Evolutionary conservation across 2,797 vertebrate species (phyloP).

Genomic region (Etheostoma nigrum): DNA sequence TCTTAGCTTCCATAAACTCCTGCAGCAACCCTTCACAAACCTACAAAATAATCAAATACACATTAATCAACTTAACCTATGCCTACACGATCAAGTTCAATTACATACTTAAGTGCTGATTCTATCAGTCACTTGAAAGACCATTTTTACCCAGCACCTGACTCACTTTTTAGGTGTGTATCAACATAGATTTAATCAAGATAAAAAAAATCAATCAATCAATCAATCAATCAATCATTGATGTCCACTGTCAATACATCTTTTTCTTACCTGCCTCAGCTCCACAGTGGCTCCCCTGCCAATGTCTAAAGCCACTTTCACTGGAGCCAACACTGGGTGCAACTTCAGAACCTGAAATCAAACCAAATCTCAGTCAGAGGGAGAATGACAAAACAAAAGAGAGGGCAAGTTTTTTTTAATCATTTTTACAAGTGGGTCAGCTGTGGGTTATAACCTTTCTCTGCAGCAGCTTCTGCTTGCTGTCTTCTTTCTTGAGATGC

Average conservation of each 20-base stretch:
- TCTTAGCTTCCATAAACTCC: conserved; percentile 88
- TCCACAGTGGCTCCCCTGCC: conserved; percentile 89
- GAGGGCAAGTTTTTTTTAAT: too few species aligned
- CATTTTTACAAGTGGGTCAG: neutral
- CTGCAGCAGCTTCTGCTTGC: conserved; percentile 84
- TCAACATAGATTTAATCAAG: neutral
- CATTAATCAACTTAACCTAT: neutral
- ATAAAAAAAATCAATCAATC: neutral
- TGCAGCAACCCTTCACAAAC: conserved; percentile 92
- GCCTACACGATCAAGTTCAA: neutral
- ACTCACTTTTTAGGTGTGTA: neutral
- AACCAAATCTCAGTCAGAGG: conserved; percentile 2
- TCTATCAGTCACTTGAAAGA: conserved; percentile 1
- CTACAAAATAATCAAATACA: conserved; percentile 71
- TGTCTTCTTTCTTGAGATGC: conserved; percentile 80
- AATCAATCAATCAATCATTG: neutral
- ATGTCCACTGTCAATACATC: neutral
- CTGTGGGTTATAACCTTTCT: conserved; percentile 85
- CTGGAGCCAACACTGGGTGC: conserved; percentile 92
- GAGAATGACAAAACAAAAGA: neutral
- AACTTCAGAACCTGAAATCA: conserved; percentile 92
- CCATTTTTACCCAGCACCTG: neutral
- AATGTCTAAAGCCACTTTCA: conserved; percentile 93
- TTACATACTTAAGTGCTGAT: neutral
- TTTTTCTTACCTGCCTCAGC: conserved; percentile 89